Conservation (phyloP, 2,888 invertebrate genomes). For the Siphlonurus alternatus region DNA sequence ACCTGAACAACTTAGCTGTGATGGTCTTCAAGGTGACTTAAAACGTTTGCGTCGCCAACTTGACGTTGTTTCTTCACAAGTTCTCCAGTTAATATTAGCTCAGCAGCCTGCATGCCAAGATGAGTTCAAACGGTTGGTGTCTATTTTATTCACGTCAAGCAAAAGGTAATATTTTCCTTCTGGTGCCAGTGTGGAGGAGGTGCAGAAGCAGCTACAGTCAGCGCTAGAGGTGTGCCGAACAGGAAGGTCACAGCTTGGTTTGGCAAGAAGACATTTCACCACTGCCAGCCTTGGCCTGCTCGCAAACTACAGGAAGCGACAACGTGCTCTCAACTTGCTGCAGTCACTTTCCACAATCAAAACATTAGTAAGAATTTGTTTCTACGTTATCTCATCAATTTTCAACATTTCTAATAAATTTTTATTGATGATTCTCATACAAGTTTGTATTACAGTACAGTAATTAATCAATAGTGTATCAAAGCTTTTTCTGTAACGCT, state of each 20-base stretch:
- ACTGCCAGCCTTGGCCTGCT: constrained; percentile 74
- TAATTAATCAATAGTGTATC: no score
- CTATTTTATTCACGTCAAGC: neutral
- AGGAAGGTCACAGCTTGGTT: constrained; percentile 52
- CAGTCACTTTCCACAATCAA: constrained; percentile 65
- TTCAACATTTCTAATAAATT: no score
- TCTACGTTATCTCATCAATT: no score
- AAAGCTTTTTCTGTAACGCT: no score
- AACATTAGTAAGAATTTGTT: constrained; percentile 38
- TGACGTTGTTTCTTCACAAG: constrained; percentile 83
- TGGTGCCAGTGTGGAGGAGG: constrained; percentile 39
- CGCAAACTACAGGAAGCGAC: constrained; percentile 78
- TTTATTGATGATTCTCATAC: neutral
- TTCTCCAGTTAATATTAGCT: constrained; percentile 80
- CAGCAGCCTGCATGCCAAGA: constrained; percentile 74
- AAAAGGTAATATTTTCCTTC: no score
- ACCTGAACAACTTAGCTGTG: constrained; percentile 42
- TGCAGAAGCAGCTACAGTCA: constrained; percentile 49
- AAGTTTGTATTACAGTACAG: constrained; percentile 5
- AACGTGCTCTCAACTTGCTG: constrained; percentile 62
- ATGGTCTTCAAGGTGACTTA: constrained; percentile 56
- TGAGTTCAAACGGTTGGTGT: constrained; percentile 47
- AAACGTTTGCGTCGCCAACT: constrained; percentile 60
- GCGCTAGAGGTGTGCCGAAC: constrained; percentile 53
- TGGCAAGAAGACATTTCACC: constrained; percentile 67